Conservation (phyloP, 2,888 invertebrate species). For the Lithosia quadra region DNA sequence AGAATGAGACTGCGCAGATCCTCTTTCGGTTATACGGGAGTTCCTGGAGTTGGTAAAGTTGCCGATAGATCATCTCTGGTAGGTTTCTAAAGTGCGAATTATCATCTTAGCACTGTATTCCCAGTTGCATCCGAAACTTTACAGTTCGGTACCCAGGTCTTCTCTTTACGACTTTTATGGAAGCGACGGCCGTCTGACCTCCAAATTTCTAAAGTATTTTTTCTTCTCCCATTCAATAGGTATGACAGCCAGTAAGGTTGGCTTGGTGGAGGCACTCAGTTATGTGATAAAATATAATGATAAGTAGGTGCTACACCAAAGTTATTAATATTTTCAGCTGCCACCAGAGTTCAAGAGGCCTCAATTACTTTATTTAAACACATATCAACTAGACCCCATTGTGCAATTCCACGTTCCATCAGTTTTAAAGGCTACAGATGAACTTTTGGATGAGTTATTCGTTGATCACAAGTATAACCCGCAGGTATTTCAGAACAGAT, state of each 20-base stretch:
- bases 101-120: not conserved
- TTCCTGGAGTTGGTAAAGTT: constrained; percentile 64
- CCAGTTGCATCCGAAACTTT: no score
- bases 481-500: constrained; percentile 5
- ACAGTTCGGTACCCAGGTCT: not conserved
- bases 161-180: not conserved
- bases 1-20: constrained; percentile 64
- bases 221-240: no score
- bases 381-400: constrained; percentile 72
- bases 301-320: not conserved
- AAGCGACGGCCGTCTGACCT: not conserved
- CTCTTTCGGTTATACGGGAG: constrained; percentile 70
- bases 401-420: constrained; percentile 53
- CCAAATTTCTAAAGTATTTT: no score
- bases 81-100: not conserved
- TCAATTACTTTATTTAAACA: constrained; percentile 61
- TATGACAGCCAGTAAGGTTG: not conserved
- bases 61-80: constrained; percentile 15
- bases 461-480: constrained; percentile 68
- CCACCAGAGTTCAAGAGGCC: constrained; percentile 77
- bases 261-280: not conserved
- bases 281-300: no score
- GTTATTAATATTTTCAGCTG: constrained; percentile 53
- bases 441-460: constrained; percentile 65
- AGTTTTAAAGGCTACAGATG: constrained; percentile 57